Evolutionary conservation across 1,140 invertebrate species (phyloP).

Genomic region (Orius insidiosus): DNA sequence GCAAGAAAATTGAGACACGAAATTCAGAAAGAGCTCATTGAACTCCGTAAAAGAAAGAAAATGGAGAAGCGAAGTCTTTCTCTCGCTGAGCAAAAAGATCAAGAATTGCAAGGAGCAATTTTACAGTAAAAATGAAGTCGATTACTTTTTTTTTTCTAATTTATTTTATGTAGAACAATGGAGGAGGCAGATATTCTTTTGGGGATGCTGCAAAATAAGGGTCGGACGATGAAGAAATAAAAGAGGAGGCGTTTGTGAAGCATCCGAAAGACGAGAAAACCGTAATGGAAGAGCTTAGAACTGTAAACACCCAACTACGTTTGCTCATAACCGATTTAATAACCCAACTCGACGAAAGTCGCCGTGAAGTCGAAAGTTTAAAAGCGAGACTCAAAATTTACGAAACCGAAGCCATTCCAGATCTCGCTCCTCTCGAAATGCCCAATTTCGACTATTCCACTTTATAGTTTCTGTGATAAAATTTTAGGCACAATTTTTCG

Average conservation of each 20-base stretch:
- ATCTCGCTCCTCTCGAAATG: conserved; percentile 35
- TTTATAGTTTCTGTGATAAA: neutral
- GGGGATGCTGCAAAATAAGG: conserved; percentile 25
- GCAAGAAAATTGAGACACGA: conserved; percentile 17
- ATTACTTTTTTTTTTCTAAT: conserved; percentile 7
- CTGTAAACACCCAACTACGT: conserved; percentile 19
- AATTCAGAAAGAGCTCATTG: conserved; percentile 15
- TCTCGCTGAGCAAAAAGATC: conserved; percentile 13
- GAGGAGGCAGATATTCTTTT: conserved; percentile 43
- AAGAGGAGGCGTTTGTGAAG: conserved; percentile 21
- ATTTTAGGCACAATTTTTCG: no score
- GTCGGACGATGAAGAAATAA: conserved; percentile 13
- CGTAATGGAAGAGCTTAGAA: conserved; percentile 39
- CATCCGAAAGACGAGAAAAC: conserved; percentile 35
- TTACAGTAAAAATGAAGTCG: conserved; percentile 13
- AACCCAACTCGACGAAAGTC: conserved; percentile 36
- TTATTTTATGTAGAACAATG: conserved; percentile 28
- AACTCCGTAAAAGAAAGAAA: conserved; percentile 15
- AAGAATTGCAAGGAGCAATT: conserved; percentile 18
- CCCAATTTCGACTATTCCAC: conserved; percentile 31
- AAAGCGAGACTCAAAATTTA: conserved; percentile 30
- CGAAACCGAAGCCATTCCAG: conserved; percentile 30
- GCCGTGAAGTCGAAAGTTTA: conserved; percentile 34
- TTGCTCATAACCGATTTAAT: conserved; percentile 35
- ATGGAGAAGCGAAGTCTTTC: conserved; percentile 8